Conservation (phyloP, 2,113 vertebrate species). For the Tetrao urogallus region DNA sequence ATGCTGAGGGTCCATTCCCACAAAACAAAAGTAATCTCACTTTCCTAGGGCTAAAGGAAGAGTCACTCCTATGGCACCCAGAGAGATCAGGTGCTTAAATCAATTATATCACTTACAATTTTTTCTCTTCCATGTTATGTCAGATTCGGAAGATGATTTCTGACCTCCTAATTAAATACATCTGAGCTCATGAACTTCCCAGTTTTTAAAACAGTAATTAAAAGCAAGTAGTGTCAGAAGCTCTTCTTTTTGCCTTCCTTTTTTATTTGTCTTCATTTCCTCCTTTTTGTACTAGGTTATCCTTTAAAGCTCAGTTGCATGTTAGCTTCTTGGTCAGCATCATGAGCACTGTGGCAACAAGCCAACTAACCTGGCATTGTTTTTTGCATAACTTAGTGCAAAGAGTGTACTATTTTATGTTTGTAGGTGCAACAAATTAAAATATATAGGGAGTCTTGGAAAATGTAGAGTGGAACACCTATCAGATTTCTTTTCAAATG, state of each 20-base stretch:
- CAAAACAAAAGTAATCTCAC: not conserved
- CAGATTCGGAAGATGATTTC: not conserved
- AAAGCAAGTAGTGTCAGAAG: not conserved
- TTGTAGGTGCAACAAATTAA: not conserved
- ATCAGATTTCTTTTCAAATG: not conserved
- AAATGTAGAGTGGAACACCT: not conserved
- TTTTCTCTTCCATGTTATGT: not conserved
- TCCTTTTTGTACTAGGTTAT: not conserved
- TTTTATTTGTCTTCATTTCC: not conserved
- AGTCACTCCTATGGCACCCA: not conserved
- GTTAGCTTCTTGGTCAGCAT: not conserved
- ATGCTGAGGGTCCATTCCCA: not conserved
- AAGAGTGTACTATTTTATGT: not conserved
- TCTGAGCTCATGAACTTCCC: not conserved
- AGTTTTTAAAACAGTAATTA: not conserved
- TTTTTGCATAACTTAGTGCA: not conserved
- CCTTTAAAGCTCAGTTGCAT: not conserved
- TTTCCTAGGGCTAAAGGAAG: not conserved
- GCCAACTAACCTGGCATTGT: not conserved
- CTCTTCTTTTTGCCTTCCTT: not conserved
- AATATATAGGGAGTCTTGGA: not conserved
- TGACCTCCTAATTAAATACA: not conserved
- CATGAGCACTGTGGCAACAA: not conserved
- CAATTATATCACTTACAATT: not conserved
- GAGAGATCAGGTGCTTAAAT: not conserved